Evolutionary conservation across 2,113 vertebrate genomes (phyloP), one percentile per base, ranked within the genome.

Genomic region (Perccottus glenii): DNA sequence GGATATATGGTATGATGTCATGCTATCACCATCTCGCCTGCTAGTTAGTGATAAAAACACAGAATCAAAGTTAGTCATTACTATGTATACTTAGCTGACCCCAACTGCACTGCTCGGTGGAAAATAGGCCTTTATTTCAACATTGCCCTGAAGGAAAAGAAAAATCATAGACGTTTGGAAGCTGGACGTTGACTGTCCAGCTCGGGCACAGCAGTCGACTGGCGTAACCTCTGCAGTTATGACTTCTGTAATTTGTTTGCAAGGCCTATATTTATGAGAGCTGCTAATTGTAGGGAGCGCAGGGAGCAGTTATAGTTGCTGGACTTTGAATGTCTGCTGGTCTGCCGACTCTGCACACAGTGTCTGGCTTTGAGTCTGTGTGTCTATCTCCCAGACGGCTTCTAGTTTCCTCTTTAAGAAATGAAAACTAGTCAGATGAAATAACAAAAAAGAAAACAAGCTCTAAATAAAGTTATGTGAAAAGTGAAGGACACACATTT

Each of bases 171-270:
- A 67, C 16, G 65, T 58, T n/a, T n/a, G 44, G 67, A 12, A 64
- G 73, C 60, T 75, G 69, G 82, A 74, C 69, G 66, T 60, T 55
- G 75, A 48, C 60, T 70, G 81, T 64, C 73, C 85, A 27, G 71
- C 27, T 55, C 56, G 67, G 78, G 67, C 11, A 27, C 73, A 78
- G 86, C 68, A 86, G 88, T 87, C 71, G 63, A 66, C 33, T 70
- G 77, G 78, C 5, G 16, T 83, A 85, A 83, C 88, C 87, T 89
- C 82, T 72, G 44, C 67, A 59, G 57, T 67, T 70, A 80, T 36
- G 74, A 75, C 85, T 90, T 90, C 87, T 92, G 88, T 92, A 90
- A 91, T 92, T 90, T 87, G 90, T 88, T 77, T 78, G 85, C 74
- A 48, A 83, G 85, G 85, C 81, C 91, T 93, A 78, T 90, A 91